Conservation (phyloP, 2,888 invertebrate genomes). For the Drosophila rubida region DNA sequence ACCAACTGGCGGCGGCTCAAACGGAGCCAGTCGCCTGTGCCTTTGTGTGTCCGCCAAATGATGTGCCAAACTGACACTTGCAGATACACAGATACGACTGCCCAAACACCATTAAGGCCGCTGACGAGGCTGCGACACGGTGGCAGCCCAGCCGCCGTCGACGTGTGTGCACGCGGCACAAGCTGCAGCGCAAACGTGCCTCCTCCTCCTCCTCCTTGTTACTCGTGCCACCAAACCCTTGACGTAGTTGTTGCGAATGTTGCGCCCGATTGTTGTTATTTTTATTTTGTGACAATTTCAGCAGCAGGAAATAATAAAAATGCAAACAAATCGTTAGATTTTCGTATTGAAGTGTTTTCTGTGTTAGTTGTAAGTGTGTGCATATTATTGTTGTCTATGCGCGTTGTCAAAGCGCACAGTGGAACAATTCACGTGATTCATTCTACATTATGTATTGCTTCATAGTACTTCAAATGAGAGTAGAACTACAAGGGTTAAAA, state of each 20-base stretch:
- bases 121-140: slow-evolving; percentile 15
- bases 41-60: slow-evolving; percentile 78
- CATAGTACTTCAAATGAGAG: too few species aligned
- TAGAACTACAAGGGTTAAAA: too few species aligned
- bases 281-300: slow-evolving; percentile 79
- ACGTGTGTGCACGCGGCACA: not conserved
- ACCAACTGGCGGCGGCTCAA: slow-evolving; percentile 63
- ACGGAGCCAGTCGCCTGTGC: slow-evolving; percentile 62
- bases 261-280: slow-evolving; percentile 51
- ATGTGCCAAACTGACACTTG: slow-evolving; percentile 79
- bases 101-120: slow-evolving; percentile 55
- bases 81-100: slow-evolving; percentile 70
- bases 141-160: not conserved
- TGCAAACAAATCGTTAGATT: slow-evolving; percentile 82
- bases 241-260: slow-evolving; percentile 8
- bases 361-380: slow-evolving; percentile 24
- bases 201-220: too few species aligned
- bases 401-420: slow-evolving; percentile 56
- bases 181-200: slow-evolving; percentile 31
- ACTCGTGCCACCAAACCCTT: slow-evolving; percentile 1
- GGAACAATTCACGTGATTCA: slow-evolving; percentile 7
- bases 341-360: slow-evolving; percentile 72
- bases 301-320: slow-evolving; percentile 82
- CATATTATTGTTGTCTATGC: slow-evolving; percentile 35
- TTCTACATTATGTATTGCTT: too few species aligned